Percentiles rank a stretch among this genome's conserved stretches.
Conservation (phyloP, 2,888 invertebrate species). For the Phyllotreta striolata region DNA sequence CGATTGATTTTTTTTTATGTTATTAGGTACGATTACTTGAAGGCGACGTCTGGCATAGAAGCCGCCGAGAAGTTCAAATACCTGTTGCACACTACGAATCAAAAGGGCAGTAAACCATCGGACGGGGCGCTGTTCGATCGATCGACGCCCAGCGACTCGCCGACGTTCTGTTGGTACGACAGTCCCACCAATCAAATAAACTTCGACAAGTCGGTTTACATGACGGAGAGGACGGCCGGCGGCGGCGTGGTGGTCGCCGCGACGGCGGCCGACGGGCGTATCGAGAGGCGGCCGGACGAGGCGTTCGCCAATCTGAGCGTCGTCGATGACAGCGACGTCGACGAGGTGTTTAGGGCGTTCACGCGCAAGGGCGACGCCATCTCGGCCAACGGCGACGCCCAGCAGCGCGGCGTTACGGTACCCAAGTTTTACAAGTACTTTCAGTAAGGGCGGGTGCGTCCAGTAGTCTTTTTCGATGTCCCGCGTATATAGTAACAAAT, state of each 20-base stretch:
- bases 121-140: conserved; percentile 49
- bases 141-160: conserved; percentile 50
- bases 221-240: conserved; percentile 48
- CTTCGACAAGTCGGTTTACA: conserved; percentile 57
- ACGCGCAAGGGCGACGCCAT: conserved; percentile 51
- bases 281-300: conserved; percentile 52
- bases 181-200: conserved; percentile 57
- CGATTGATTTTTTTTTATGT: not conserved
- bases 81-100: conserved; percentile 53
- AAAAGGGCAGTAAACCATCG: conserved; percentile 47
- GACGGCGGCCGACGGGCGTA: not conserved
- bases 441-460: conserved; percentile 55
- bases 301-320: conserved; percentile 56
- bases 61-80: conserved; percentile 66
- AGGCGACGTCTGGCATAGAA: conserved; percentile 65
- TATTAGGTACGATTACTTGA: conserved; percentile 64
- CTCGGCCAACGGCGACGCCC: conserved; percentile 58
- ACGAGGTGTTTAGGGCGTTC: conserved; percentile 55
- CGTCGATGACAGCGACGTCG: conserved; percentile 46
- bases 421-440: conserved; percentile 67
- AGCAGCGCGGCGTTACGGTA: conserved; percentile 46
- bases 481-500: too few species aligned
- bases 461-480: too few species aligned
- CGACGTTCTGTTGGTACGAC: conserved; percentile 56
- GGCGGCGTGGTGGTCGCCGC: not conserved